phyloP scores from a whole-genome alignment of 2,888 invertebrate genomes.

The Drosophila longiperda region DNA sequence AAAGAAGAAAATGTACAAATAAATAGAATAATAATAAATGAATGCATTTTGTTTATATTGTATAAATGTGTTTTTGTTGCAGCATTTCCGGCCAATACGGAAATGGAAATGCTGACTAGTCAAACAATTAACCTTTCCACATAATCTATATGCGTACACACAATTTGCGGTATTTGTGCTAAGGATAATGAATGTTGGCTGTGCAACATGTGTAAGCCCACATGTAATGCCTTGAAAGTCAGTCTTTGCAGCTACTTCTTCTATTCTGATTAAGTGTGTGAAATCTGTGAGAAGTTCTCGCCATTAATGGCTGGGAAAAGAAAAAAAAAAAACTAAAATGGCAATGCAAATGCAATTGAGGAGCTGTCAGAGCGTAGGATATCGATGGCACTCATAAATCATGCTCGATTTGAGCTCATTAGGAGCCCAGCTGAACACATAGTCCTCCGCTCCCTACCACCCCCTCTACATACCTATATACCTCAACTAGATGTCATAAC shows the following conservation, averaged over 20 bases:
- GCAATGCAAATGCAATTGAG: conserved; percentile 67
- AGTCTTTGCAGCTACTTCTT: conserved; percentile 12
- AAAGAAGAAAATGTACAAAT: conserved; percentile 26
- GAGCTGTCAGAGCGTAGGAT: conserved; percentile 80
- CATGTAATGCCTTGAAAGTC: conserved; percentile 53
- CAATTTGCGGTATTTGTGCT: conserved; percentile 48
- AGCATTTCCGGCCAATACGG: conserved; percentile 56
- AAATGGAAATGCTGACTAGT: conserved; percentile 46
- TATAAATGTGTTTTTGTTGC: conserved; percentile 39
- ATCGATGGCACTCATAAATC: conserved; percentile 75
- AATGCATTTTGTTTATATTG: conserved; percentile 46
- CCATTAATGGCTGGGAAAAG: conserved; percentile 48
- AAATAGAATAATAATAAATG: conserved; percentile 52
- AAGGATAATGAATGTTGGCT: conserved; percentile 50
- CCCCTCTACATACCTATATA: background rate
- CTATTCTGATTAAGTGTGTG: conserved; percentile 53
- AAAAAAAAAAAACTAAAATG: conserved; percentile 12
- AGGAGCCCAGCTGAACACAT: conserved; percentile 32
- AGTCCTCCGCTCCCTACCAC: background rate
- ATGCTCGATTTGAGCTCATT: conserved; percentile 77
- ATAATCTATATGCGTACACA: conserved; percentile 16
- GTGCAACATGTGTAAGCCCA: conserved; percentile 73
- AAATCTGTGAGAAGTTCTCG: conserved; percentile 63
- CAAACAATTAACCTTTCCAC: conserved; percentile 57
- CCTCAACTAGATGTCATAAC: conserved; percentile 77